Conservation (phyloP, 2,797 vertebrate species). For the Hypotaenidia okinawae region DNA sequence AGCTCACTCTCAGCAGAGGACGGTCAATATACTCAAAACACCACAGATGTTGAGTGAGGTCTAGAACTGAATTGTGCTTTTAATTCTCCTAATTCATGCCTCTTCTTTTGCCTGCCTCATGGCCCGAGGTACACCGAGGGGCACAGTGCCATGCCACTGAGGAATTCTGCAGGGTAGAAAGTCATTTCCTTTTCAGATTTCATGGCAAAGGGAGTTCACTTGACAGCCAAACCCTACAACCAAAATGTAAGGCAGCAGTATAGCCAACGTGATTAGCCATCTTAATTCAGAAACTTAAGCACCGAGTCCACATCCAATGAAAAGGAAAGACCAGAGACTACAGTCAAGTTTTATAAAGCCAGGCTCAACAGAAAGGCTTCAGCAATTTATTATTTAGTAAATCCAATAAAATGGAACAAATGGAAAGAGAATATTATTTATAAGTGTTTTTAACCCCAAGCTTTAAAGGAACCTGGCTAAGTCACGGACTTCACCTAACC, state of each 20-base stretch:
- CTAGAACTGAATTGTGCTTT: neutral
- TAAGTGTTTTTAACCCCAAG: neutral
- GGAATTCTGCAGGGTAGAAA: neutral
- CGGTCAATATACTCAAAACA: neutral
- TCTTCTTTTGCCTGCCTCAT: neutral
- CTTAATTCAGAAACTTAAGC: neutral
- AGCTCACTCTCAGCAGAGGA: neutral
- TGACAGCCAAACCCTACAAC: neutral
- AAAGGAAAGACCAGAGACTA: neutral
- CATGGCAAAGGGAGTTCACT: neutral
- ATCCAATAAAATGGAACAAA: neutral
- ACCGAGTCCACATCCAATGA: neutral
- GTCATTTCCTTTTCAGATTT: neutral
- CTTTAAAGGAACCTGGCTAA: neutral
- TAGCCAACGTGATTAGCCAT: neutral
- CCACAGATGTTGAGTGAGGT: neutral
- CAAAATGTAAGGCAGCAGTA: neutral
- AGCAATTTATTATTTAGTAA: neutral
- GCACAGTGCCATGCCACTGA: rapidly evolving
- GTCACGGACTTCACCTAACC: neutral
- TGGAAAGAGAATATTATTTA: neutral
- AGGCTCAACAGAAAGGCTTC: neutral
- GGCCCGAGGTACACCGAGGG: neutral
- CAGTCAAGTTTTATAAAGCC: neutral
- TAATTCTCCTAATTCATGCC: too few species aligned